phyloP scores from a whole-genome alignment of 2,113 vertebrate species.

The Rafetus swinhoei region DNA sequence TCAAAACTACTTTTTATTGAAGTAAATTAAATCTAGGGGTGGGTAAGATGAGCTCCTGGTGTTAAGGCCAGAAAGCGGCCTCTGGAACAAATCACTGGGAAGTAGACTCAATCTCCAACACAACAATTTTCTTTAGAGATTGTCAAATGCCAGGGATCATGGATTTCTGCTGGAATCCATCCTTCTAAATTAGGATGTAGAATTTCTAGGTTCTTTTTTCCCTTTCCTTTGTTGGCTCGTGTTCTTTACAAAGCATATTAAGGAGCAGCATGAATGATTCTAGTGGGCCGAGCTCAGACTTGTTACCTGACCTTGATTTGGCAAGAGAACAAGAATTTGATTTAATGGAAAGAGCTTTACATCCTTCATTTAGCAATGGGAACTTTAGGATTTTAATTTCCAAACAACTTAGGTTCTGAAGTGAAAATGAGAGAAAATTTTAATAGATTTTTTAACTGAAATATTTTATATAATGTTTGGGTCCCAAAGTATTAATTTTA shows the following conservation, averaged over 20 bases:
- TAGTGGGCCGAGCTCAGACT: background rate
- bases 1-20: background rate
- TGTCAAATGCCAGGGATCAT: background rate
- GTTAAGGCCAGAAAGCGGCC: background rate
- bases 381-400: background rate
- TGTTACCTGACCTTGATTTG: background rate
- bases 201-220: no score
- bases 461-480: background rate
- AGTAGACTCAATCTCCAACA: background rate
- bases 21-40: background rate
- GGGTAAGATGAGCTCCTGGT: background rate
- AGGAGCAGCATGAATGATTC: no score
- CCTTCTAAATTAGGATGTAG: background rate
- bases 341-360: background rate
- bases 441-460: background rate
- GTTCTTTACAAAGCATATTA: no score
- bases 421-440: background rate
- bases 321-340: background rate
- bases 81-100: background rate
- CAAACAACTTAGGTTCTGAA: background rate
- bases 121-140: background rate
- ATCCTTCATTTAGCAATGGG: background rate
- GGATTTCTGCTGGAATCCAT: background rate
- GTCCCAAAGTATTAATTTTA: background rate
- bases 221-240: background rate